These are phyloP conservation scores for Podilymbus podiceps DNA, from an alignment of 2,113 vertebrate genomes.

Conservation along the genomic window DNA sequence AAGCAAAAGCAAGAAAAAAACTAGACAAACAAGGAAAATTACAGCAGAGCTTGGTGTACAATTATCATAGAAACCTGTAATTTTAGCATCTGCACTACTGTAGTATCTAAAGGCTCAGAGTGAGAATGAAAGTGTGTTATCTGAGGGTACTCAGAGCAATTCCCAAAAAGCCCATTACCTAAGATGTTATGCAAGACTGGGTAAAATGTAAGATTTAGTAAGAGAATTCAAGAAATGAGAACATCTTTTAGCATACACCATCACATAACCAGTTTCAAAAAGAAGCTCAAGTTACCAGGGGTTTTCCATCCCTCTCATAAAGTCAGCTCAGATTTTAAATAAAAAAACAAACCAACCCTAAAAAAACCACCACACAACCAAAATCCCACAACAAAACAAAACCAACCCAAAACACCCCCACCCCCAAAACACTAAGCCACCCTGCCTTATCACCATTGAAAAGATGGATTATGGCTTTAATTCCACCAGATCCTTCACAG, in stretches of 20 bases:
- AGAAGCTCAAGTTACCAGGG: not conserved
- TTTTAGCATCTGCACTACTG: not conserved
- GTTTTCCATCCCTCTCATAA: not conserved
- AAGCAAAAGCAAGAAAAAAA: not conserved
- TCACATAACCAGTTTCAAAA: not conserved
- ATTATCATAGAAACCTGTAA: not conserved
- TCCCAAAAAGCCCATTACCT: not conserved
- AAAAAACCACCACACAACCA: not conserved
- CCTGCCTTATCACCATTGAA: not conserved
- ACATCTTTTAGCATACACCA: not conserved
- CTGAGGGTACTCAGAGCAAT: not conserved
- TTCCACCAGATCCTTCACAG: not conserved
- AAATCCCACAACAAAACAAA: no score
- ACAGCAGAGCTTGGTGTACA: not conserved
- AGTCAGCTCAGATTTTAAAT: not conserved
- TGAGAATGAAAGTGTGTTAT: not conserved
- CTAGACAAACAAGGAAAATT: not conserved
- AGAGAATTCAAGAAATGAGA: constrained; percentile 2
- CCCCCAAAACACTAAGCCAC: not conserved
- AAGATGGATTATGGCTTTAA: not conserved
- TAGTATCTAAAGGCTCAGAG: not conserved
- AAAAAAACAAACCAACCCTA: not conserved
- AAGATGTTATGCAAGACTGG: not conserved
- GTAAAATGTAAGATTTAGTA: not conserved
- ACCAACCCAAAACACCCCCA: no score